A percentile compares a stretch with the other conserved stretches of the same genome.
These are phyloP conservation scores for Gastrophysa polygoni DNA, from an alignment of 2,888 invertebrate species.

Conservation along the genomic window DNA sequence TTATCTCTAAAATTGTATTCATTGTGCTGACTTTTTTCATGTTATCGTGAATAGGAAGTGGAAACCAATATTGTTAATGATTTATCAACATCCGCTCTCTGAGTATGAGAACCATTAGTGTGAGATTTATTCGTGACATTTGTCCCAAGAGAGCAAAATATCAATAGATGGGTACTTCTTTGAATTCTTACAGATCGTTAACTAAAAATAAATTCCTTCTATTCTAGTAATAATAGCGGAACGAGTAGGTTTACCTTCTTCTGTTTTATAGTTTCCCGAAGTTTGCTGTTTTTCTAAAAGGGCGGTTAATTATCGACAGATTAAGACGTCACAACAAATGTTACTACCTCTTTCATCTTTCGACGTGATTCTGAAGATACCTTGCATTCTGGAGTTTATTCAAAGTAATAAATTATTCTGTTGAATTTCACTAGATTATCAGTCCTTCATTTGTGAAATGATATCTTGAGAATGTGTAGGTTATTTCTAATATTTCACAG, in stretches of 20 bases:
- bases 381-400: background rate
- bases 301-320: constrained; percentile 24
- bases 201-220: constrained; percentile 35
- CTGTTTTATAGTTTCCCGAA: constrained; percentile 12
- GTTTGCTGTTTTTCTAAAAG: constrained; percentile 27
- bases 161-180: constrained; percentile 39
- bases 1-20: no score
- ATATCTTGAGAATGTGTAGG: background rate
- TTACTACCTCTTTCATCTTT: constrained; percentile 23
- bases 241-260: background rate
- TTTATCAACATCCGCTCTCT: constrained; percentile 41
- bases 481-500: no score
- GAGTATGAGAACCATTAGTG: constrained; percentile 39
- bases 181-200: constrained; percentile 34
- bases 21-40: background rate
- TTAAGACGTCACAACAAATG: constrained; percentile 28
- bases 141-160: constrained; percentile 43
- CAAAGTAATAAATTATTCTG: background rate
- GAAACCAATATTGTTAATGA: constrained; percentile 20
- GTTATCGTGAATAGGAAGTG: constrained; percentile 12
- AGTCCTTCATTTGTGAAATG: background rate
- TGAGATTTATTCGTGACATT: constrained; percentile 43
- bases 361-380: constrained; percentile 2
- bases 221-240: constrained; percentile 7
- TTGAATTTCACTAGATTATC: background rate